These are phyloP conservation scores for Poecilus cupreus DNA, from an alignment of 2,888 invertebrate genomes.

Conservation along the genomic window DNA sequence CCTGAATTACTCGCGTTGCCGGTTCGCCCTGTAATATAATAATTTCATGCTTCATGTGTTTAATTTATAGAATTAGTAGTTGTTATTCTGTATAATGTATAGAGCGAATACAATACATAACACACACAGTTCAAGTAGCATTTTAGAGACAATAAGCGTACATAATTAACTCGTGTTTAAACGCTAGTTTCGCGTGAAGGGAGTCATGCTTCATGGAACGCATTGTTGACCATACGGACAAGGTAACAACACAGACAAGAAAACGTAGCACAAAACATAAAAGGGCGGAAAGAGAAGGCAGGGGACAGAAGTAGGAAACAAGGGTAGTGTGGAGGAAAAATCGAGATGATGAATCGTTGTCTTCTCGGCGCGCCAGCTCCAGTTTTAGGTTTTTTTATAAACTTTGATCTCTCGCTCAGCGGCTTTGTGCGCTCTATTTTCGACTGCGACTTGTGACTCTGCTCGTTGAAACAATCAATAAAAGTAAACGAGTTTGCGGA, in stretches of 20 bases:
- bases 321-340: slow-evolving; percentile 1
- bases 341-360: slow-evolving; percentile 45
- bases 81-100: too few species aligned
- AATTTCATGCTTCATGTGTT: too few species aligned
- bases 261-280: not conserved
- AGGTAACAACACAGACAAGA: not conserved
- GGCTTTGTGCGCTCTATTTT: slow-evolving; percentile 48
- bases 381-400: slow-evolving; percentile 35
- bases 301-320: not conserved
- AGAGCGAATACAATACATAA: too few species aligned
- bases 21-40: too few species aligned
- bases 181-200: too few species aligned
- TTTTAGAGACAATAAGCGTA: too few species aligned
- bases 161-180: too few species aligned
- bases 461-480: slow-evolving; percentile 52
- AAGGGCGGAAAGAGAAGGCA: not conserved
- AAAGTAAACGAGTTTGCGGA: slow-evolving; percentile 53
- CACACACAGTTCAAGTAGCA: too few species aligned
- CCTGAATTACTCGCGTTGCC: too few species aligned
- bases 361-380: slow-evolving; percentile 14
- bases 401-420: slow-evolving; percentile 14
- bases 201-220: too few species aligned
- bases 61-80: too few species aligned
- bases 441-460: not conserved
- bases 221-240: not conserved